phyloP scores from a whole-genome alignment of 2,113 vertebrate species.

The Cryptomyrus ogoouensis region DNA sequence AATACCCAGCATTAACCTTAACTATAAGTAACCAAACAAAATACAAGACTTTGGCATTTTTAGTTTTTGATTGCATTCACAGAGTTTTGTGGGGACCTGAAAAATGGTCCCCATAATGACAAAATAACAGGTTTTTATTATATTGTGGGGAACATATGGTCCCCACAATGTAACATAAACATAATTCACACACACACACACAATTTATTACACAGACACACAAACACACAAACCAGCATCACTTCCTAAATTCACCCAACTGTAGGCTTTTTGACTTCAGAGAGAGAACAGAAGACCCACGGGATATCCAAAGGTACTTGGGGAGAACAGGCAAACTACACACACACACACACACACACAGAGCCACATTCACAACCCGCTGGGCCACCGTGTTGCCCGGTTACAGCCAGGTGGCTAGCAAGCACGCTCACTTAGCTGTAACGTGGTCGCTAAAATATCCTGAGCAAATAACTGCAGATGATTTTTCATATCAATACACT shows the following conservation, averaged over 20 bases:
- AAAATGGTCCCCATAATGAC: too few relatives aligned
- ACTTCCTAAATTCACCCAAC: not conserved
- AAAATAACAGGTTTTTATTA: too few relatives aligned
- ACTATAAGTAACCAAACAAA: too few relatives aligned
- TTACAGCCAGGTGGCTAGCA: not conserved
- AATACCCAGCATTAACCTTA: too few relatives aligned
- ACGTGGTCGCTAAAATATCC: not conserved
- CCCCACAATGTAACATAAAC: too few relatives aligned
- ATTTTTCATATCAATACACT: not conserved
- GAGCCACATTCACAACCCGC: not conserved
- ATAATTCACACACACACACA: too few relatives aligned
- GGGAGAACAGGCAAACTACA: not conserved
- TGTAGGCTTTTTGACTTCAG: not conserved
- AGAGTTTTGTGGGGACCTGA: too few relatives aligned
- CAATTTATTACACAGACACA: not conserved
- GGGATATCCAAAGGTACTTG: not conserved
- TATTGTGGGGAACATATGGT: too few relatives aligned
- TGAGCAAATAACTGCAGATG: not conserved
- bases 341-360: not conserved
- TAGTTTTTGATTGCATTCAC: too few relatives aligned
- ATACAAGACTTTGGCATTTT: too few relatives aligned
- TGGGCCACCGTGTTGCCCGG: not conserved
- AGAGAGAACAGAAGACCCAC: not conserved
- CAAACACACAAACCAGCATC: not conserved
- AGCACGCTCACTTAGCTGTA: not conserved